Conservation (phyloP, 2,113 vertebrate genomes). For the Tupaia tana region DNA sequence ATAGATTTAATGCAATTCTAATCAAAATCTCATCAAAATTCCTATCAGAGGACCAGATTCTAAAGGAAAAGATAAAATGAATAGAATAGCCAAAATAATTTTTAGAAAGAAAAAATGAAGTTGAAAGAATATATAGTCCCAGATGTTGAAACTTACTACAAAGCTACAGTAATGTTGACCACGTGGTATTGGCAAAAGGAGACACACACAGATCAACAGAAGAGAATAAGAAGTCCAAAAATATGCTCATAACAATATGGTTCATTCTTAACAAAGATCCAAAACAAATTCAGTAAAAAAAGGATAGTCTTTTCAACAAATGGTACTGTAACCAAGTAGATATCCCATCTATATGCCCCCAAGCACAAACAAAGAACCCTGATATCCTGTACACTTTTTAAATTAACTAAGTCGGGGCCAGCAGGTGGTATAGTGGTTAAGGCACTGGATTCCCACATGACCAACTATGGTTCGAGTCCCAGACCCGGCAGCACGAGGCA, state of each 20-base stretch:
- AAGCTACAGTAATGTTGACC: not conserved
- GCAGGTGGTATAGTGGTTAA: too few species aligned
- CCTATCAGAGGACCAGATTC: not conserved
- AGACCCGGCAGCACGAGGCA: too few species aligned
- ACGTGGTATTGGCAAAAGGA: not conserved
- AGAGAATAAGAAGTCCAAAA: not conserved
- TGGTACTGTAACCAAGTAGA: not conserved
- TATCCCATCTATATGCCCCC: not conserved
- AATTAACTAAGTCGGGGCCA: not conserved
- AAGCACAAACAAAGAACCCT: not conserved
- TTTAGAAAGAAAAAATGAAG: slow-evolving; percentile 24
- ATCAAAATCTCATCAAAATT: not conserved
- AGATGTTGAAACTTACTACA: not conserved
- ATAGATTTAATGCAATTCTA: not conserved
- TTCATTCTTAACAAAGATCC: not conserved
- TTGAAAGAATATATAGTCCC: not conserved
- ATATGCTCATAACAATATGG: not conserved
- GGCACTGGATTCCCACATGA: too few species aligned
- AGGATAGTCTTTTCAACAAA: not conserved
- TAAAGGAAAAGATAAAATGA: not conserved
- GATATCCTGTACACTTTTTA: not conserved
- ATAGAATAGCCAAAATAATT: not conserved
- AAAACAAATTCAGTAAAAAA: not conserved
- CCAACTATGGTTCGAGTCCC: too few species aligned
- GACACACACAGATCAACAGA: not conserved